phyloP scores from a whole-genome alignment of 2,113 vertebrate species.

The Leptosomus discolor region DNA sequence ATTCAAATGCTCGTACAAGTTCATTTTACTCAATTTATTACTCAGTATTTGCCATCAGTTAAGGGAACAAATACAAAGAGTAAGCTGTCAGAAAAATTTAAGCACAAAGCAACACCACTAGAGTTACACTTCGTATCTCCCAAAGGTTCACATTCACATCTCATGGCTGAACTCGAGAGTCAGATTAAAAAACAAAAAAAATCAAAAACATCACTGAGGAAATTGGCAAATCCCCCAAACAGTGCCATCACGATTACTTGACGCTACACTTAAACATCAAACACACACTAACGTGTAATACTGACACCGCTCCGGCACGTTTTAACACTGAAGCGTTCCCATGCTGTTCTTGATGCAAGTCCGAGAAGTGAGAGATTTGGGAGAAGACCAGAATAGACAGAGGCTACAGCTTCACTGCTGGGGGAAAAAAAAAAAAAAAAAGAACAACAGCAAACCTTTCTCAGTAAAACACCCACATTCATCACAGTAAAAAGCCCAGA shows the following conservation, averaged over 20 bases:
- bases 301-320: not conserved
- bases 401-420: not conserved
- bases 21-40: not conserved
- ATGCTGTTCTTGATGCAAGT: not conserved
- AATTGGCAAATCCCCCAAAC: not conserved
- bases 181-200: not conserved
- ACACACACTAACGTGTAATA: not conserved
- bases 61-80: not conserved
- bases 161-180: not conserved
- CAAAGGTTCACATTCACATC: not conserved
- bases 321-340: not conserved
- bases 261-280: not conserved
- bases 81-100: not conserved
- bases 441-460: too few relatives aligned
- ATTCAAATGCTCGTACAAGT: not conserved
- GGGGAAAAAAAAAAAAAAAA: not conserved
- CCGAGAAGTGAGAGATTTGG: not conserved
- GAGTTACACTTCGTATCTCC: not conserved
- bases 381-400: not conserved
- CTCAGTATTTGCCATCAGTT: not conserved
- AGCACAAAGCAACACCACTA: not conserved
- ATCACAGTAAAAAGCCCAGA: not conserved
- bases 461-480: not conserved
- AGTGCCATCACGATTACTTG: not conserved
- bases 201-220: not conserved